A percentile compares a stretch with the other conserved stretches of the same genome.
These are phyloP conservation scores for Erebia aethiops DNA, from an alignment of 2,888 invertebrate species.

Conservation along the genomic window DNA sequence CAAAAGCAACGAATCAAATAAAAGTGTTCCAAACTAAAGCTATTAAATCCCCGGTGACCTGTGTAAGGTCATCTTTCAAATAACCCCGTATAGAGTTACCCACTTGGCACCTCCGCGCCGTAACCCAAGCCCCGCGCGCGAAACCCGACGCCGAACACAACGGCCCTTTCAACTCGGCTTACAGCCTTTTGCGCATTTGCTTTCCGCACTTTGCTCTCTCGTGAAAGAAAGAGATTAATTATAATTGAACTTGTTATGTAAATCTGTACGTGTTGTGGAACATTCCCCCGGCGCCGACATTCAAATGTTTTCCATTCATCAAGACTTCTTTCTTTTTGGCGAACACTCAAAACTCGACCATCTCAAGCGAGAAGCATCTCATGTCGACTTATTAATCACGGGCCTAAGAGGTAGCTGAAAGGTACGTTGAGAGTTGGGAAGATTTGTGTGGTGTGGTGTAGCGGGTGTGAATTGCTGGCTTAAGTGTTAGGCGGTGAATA, in stretches of 20 bases:
- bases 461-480: too few relatives aligned
- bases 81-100: conserved; percentile 30
- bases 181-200: conserved; percentile 26
- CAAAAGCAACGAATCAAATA: neutral
- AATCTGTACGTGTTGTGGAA: conserved; percentile 16
- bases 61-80: conserved; percentile 31
- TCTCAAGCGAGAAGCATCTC: too few relatives aligned
- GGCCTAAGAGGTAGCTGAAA: too few relatives aligned
- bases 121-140: conserved; percentile 33
- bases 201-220: conserved; percentile 17
- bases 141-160: conserved; percentile 35
- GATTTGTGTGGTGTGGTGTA: too few relatives aligned
- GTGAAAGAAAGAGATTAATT: conserved; percentile 12
- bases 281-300: conserved; percentile 10
- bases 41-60: conserved; percentile 31
- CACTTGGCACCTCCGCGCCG: conserved; percentile 45
- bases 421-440: too few relatives aligned
- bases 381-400: too few relatives aligned
- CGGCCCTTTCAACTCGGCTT: conserved; percentile 30
- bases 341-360: neutral
- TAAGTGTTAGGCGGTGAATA: too few relatives aligned
- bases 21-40: neutral
- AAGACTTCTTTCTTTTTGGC: neutral
- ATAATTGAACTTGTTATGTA: conserved; percentile 21
- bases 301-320: conserved; percentile 8